Evolutionary conservation across 2,888 invertebrate genomes (phyloP).

Genomic region (Mesoligia furuncula): DNA sequence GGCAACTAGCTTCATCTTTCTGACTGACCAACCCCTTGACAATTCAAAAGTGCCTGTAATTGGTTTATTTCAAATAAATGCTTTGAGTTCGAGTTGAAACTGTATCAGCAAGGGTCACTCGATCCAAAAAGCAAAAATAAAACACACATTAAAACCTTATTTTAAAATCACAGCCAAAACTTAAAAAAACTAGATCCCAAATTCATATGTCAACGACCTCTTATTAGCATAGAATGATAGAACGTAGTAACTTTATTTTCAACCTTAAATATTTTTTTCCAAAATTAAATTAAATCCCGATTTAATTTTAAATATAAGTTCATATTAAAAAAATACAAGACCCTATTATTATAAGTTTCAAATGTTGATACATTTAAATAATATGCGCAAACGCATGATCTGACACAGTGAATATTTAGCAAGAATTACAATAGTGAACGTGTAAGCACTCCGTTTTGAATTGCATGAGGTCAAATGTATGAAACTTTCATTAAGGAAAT

Average conservation of each 20-base stretch:
- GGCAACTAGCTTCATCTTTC: too few relatives aligned
- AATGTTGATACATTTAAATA: slow-evolving; percentile 62
- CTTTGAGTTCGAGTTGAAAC: background rate
- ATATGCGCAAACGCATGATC: slow-evolving; percentile 60
- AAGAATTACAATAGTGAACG: slow-evolving; percentile 50
- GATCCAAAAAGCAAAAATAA: background rate
- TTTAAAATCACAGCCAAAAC: background rate
- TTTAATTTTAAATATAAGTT: too few relatives aligned
- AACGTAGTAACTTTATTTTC: background rate
- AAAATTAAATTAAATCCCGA: background rate
- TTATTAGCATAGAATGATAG: background rate
- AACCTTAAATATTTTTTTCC: background rate
- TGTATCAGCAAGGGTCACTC: background rate
- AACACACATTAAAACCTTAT: background rate
- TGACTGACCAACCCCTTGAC: too few relatives aligned
- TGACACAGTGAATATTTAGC: slow-evolving; percentile 57
- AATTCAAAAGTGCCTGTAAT: too few relatives aligned
- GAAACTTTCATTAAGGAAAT: slow-evolving; percentile 53
- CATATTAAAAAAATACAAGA: slow-evolving; percentile 9
- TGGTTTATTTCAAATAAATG: too few relatives aligned
- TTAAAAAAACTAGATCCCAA: background rate
- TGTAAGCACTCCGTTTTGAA: slow-evolving; percentile 51
- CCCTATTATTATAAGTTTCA: slow-evolving; percentile 41
- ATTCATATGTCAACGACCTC: background rate
- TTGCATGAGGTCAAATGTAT: slow-evolving; percentile 58